These are phyloP conservation scores for Turdus rufiventris DNA, from an alignment of 2,113 vertebrate genomes.

Conservation along the genomic window DNA sequence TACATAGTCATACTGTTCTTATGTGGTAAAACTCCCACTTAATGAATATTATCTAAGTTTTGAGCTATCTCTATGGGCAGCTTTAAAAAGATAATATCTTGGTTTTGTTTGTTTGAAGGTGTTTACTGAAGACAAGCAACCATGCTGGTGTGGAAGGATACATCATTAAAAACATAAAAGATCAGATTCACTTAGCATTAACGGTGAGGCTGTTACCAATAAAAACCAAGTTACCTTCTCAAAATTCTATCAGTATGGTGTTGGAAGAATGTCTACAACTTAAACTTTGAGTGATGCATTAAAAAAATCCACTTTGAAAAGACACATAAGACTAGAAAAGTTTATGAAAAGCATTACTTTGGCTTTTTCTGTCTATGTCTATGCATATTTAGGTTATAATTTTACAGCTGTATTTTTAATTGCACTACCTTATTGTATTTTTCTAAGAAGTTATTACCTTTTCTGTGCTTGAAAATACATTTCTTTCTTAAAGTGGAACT, in stretches of 20 bases:
- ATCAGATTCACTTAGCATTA: conserved; percentile 82
- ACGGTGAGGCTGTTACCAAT: conserved; percentile 74
- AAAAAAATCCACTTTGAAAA: not conserved
- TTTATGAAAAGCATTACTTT: not conserved
- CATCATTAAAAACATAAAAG: conserved; percentile 90
- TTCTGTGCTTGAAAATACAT: not conserved
- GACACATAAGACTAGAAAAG: not conserved
- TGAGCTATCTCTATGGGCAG: not conserved
- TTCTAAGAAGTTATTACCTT: not conserved
- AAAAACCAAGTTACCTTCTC: not conserved
- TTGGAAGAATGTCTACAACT: not conserved
- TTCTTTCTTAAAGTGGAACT: not conserved
- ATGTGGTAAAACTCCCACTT: not conserved
- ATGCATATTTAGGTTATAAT: not conserved
- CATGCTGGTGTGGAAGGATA: conserved; percentile 89
- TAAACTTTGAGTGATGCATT: not conserved
- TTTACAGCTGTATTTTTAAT: not conserved
- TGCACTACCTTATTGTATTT: not conserved
- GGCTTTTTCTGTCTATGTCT: not conserved
- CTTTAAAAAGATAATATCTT: not conserved
- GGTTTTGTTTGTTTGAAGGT: conserved; percentile 73
- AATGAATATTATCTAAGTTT: not conserved
- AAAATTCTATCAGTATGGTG: not conserved
- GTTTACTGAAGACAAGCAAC: conserved; percentile 87
- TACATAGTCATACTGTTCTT: not conserved